Evolutionary conservation across 53 echinoderm and acorn worm species (phyloP).

Genomic region (Echinarachnius parma): DNA sequence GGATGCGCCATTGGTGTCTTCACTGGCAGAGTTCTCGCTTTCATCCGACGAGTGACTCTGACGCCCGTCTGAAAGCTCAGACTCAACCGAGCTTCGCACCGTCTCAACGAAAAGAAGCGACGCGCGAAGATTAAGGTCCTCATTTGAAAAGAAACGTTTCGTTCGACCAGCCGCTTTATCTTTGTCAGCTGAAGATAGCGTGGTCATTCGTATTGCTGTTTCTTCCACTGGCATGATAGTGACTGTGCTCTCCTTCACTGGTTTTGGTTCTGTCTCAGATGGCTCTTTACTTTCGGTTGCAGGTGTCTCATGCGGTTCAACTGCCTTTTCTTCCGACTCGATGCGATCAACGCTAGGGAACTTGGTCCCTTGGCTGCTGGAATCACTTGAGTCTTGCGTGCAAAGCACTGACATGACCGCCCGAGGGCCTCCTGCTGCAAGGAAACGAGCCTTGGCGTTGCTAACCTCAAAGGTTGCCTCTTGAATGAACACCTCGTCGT

Average conservation of each 20-base stretch:
- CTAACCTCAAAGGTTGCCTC: conserved; percentile 31
- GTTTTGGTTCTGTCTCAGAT: conserved; percentile 16
- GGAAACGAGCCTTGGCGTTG: conserved; percentile 87
- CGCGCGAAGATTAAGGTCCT: conserved; percentile 65
- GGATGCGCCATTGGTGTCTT: conserved; percentile 34
- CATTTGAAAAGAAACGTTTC: conserved; percentile 58
- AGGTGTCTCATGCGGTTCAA: conserved; percentile 2
- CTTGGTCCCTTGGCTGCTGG: conserved; percentile 41
- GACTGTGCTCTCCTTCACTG: conserved; percentile 6
- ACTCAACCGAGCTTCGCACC: conserved; percentile 75
- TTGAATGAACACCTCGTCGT: conserved; percentile 36
- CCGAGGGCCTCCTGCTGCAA: conserved; percentile 80
- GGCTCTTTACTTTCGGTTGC: conserved; percentile 37
- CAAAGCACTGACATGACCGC: conserved; percentile 86
- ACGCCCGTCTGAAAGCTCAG: conserved; percentile 64
- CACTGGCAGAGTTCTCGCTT: conserved; percentile 55
- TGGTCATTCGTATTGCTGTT: conserved; percentile 22
- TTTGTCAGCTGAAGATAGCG: conserved; percentile 11
- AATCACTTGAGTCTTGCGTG: conserved; percentile 85
- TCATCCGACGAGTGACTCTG: conserved; percentile 53
- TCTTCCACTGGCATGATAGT: conserved; percentile 18
- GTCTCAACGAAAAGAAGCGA: conserved; percentile 79
- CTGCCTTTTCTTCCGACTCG: conserved; percentile 40
- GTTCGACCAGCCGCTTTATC: conserved; percentile 22
- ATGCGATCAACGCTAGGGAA: conserved; percentile 27